Evolutionary conservation across 2,113 vertebrate genomes (phyloP), one percentile per base, ranked within the genome.

Genomic region (Scomber japonicus): DNA sequence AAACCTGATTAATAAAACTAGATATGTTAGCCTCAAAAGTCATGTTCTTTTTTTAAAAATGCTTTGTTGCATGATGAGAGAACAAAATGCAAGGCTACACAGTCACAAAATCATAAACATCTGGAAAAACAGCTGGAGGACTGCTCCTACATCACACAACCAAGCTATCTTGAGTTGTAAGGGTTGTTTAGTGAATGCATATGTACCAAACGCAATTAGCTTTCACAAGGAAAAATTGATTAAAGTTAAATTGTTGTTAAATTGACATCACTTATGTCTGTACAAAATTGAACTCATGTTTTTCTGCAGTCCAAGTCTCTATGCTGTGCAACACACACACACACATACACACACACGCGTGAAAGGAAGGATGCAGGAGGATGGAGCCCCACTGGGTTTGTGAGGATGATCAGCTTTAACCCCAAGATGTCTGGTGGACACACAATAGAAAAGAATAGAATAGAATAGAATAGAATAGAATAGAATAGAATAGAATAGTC

Each of bases 341-440:
- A 8, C 15, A 10, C 30, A 67, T 44, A 40, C 19, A 72, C 31
- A 63, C 46, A 69, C 44, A 54, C 17, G 24, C 71, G 53, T 48
- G 21, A 13, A 24, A 16, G 31, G 16, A 62, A 2, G 49, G 40
- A 19, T 11, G 44, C 13, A 19, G 12, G 14, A 21, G 15, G 51
- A 45, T 40, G 17, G 48, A 53, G 13, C 30, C 17, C 11, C 50
- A 24, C 55, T 57, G 54, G 10, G 45, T 75, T 71, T 24, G 49
- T 51, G 30, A 70, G 17, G 10, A 53, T 44, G 27, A 62, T 13
- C 9, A n/a, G 45, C 9, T 21, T 45, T 13, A 24, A 44, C 10
- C n/a, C 19, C 0, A 7, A 19, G 24, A 71, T n/a, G 40, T 55
- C 59, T 0, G 1, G 30, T 44, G n/a, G 31, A 56, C 11, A 56